Conservation (phyloP, 1,140 invertebrate genomes). For the Brachionus asplanchnoidis region DNA sequence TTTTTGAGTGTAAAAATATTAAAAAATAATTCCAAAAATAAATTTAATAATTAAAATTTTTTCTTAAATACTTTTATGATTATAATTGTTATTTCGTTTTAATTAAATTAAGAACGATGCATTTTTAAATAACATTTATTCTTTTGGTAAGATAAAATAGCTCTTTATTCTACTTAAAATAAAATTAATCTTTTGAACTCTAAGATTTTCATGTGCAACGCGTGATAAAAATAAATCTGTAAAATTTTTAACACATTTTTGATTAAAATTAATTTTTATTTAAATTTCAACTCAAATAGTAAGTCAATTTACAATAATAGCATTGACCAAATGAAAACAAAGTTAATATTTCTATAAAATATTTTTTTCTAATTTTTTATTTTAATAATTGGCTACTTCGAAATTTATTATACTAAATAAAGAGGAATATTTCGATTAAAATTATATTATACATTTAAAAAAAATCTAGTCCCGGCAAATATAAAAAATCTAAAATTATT, state of each 20-base stretch:
- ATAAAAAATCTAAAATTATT: neutral
- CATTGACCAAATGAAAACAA: neutral
- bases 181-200: neutral
- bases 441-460: neutral
- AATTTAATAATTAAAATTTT: no score
- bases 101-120: no score
- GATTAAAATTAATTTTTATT: neutral
- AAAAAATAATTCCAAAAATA: no score
- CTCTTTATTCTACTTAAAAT: neutral
- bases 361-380: neutral
- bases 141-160: no score
- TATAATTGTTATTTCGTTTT: no score
- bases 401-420: neutral
- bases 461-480: neutral
- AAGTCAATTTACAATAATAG: neutral
- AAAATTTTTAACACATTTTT: neutral
- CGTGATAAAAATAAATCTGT: neutral
- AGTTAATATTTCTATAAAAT: neutral
- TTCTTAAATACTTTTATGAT: no score
- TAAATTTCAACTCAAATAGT: neutral
- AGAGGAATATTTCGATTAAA: neutral
- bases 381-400: neutral
- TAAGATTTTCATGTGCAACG: no score
- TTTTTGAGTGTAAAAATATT: no score
- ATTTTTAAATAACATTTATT: no score